Evolutionary conservation across 2,888 invertebrate species (phyloP), one percentile per base, ranked within the genome.

Genomic region (Aphodius sticticus): DNA sequence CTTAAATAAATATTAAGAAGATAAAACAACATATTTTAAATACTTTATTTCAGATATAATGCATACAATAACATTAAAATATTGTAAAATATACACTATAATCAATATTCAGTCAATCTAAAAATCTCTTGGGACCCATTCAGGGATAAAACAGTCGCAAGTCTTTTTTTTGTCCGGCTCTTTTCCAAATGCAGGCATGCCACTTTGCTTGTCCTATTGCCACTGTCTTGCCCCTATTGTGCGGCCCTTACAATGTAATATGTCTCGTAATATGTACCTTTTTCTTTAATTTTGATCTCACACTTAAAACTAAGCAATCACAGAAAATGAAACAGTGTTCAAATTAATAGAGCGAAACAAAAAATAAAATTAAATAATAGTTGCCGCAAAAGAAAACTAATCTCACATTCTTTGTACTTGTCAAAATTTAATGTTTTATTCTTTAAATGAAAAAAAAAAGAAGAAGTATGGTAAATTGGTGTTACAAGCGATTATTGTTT

Each of bases 1-100:
- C 3, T 26, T 26, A 26, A 26, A 26, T 26, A 26, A 26, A 26
- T 26, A 26, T 26, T 53, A 53, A 53, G 53, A 53, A 53, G 53
- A 53, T 9, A 53, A 53, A 53, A 53, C 2, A 53, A 3, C 53
- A 53, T 53, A 53, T 7, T 53, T 53, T 53, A 53, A 53, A 53
- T 53, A 53, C 53, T 53, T 53, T 53, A 53, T 53, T 53, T 5
- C 53, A 53, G 53, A 77, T 12, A 80, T 78, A 78, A 70, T 78
- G 80, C 77, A 71, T 80, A 80, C 76, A 80, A 76, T 80, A 78
- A 80, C 80, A 78, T 76, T 78, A 80, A 78, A 80, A 80, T 80
- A 80, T 76, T 80, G 77, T 80, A 80, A 80, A 80, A 80, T 80
- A 80, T 77, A 80, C 69, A 75, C 75, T 77, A 79, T 77, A 69